phyloP scores from a whole-genome alignment of 2,888 invertebrate genomes.

The Melitaea athalia region DNA sequence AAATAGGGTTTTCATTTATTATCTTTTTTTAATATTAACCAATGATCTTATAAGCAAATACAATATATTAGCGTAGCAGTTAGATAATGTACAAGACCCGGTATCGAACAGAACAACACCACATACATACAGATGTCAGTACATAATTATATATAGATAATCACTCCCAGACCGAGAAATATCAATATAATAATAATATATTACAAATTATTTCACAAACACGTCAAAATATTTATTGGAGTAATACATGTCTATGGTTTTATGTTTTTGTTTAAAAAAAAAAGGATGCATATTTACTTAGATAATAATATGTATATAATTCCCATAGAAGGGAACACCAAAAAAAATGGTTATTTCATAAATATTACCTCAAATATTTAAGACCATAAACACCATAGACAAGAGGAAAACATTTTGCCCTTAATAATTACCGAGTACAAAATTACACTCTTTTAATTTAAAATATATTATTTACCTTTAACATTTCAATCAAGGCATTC shows the following conservation, averaged over 20 bases:
- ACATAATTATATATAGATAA: conserved; percentile 31
- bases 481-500: conserved; percentile 52
- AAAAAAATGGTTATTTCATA: neutral
- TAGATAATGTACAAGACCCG: conserved; percentile 47
- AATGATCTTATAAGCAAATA: conserved; percentile 75
- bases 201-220: conserved; percentile 61
- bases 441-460: conserved; percentile 59
- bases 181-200: conserved; percentile 51
- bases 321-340: neutral
- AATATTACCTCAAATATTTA: neutral
- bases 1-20: conserved; percentile 60
- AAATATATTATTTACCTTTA: conserved; percentile 50
- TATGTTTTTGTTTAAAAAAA: neutral
- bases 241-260: conserved; percentile 26
- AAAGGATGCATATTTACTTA: neutral
- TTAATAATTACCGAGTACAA: conserved; percentile 62
- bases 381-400: conserved; percentile 28
- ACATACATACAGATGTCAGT: conserved; percentile 32
- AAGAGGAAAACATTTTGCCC: conserved; percentile 39
- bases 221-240: conserved; percentile 46
- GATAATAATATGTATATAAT: neutral
- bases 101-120: conserved; percentile 29
- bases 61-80: conserved; percentile 67
- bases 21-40: conserved; percentile 70
- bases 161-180: conserved; percentile 32